Percentiles rank a stretch among this genome's conserved stretches.
Conservation (phyloP, 2,888 invertebrate species). For the Xestobium rufovillosum region DNA sequence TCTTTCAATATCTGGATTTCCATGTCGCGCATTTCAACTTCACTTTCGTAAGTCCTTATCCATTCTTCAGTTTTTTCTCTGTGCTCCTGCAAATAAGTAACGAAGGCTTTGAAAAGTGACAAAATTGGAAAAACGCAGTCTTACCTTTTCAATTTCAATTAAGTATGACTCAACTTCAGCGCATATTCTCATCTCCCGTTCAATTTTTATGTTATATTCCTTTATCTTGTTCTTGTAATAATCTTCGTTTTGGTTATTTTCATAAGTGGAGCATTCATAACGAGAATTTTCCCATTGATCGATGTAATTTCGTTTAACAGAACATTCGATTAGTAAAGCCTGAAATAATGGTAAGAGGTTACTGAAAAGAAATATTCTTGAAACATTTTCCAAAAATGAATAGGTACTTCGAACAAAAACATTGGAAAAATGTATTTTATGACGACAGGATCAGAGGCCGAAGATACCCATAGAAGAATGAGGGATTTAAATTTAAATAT, state of each 20-base stretch:
- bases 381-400: too few species aligned
- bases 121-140: too few species aligned
- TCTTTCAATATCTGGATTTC: constrained; percentile 37
- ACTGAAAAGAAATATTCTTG: constrained; percentile 5
- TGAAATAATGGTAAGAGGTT: constrained; percentile 21
- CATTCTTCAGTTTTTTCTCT: constrained; percentile 37
- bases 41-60: constrained; percentile 38
- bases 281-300: constrained; percentile 39
- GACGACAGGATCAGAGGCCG: too few species aligned
- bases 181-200: constrained; percentile 38
- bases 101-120: too few species aligned
- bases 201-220: constrained; percentile 32
- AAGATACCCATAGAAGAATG: too few species aligned
- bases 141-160: constrained; percentile 30
- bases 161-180: constrained; percentile 37
- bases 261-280: constrained; percentile 36
- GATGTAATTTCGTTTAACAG: constrained; percentile 32
- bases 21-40: constrained; percentile 35
- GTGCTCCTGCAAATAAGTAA: constrained; percentile 31
- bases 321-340: constrained; percentile 31
- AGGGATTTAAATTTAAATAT: constrained; percentile 12
- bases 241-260: constrained; percentile 31
- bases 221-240: constrained; percentile 30
- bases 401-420: too few species aligned
- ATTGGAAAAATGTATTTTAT: too few species aligned